Conservation (phyloP, 2,113 vertebrate species). For the Istiophorus platypterus region DNA sequence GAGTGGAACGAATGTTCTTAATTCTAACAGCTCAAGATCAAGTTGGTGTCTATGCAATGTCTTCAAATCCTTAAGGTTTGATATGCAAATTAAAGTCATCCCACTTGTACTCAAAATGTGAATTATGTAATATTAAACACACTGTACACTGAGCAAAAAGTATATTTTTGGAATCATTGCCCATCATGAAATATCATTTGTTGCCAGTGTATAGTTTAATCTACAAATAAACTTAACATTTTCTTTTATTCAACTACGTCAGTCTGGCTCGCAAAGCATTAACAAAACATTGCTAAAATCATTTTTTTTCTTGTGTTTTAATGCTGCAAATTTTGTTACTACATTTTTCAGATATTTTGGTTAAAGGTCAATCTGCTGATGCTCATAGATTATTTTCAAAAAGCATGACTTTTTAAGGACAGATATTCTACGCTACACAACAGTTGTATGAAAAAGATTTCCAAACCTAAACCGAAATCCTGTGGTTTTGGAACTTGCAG, state of each 20-base stretch:
- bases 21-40: conserved; percentile 10
- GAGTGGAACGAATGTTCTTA: neutral
- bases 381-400: neutral
- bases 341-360: neutral
- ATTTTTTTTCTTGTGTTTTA: neutral
- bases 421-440: neutral
- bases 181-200: neutral
- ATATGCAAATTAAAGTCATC: conserved; percentile 30
- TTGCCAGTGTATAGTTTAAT: neutral
- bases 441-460: neutral
- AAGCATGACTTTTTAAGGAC: neutral
- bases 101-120: conserved; percentile 44
- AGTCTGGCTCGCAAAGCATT: neutral
- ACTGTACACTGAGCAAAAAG: conserved; percentile 40
- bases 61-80: conserved; percentile 44
- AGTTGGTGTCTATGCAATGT: conserved; percentile 38
- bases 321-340: neutral
- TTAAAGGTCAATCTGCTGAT: neutral
- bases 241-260: neutral
- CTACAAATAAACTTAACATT: neutral
- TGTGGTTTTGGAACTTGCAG: neutral
- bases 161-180: conserved; percentile 48
- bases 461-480: neutral
- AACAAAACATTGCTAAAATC: neutral
- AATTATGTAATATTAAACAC: conserved; percentile 55